Percentiles rank a stretch among this genome's conserved stretches.
Evolutionary conservation across 2,797 vertebrate species (phyloP).

Genomic region (Neosilurus mollespiculum): DNA sequence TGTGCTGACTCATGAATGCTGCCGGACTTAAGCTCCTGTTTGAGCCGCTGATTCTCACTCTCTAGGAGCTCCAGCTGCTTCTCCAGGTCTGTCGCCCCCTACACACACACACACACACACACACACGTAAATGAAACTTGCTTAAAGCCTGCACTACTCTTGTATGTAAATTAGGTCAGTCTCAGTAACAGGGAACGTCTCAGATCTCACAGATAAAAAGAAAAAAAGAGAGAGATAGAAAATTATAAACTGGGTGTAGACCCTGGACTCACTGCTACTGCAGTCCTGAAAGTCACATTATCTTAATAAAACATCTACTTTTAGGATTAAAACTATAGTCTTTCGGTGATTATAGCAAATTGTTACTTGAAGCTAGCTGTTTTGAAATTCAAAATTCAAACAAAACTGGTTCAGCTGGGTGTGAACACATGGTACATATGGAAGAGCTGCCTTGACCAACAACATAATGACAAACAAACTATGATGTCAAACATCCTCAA

Average conservation of each 20-base stretch:
- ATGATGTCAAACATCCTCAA: background rate
- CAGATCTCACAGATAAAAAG: background rate
- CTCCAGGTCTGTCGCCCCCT: slow-evolving; percentile 91
- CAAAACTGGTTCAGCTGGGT: background rate
- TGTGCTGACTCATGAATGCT: slow-evolving; percentile 65
- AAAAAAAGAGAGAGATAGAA: background rate
- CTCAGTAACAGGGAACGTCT: background rate
- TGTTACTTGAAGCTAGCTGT: slow-evolving; percentile 8
- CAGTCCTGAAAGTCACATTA: background rate
- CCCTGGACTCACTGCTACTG: background rate
- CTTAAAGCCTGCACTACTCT: background rate
- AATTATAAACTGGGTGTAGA: background rate
- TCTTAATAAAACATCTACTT: background rate
- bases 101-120: slow-evolving; percentile 28
- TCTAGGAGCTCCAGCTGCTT: slow-evolving; percentile 89
- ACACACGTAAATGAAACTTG: background rate
- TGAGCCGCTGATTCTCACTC: slow-evolving; percentile 86
- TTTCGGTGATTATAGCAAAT: background rate
- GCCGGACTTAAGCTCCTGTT: slow-evolving; percentile 81
- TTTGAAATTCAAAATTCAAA: slow-evolving; percentile 29
- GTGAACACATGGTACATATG: background rate
- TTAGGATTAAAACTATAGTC: background rate
- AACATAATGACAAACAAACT: slow-evolving; percentile 1
- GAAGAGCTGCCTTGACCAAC: background rate
- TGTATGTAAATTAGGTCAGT: slow-evolving; percentile 16